Percentiles rank a stretch among this genome's conserved stretches.
Evolutionary conservation across 2,113 vertebrate species (phyloP).

Genomic region (Notarius quadriscutis): DNA sequence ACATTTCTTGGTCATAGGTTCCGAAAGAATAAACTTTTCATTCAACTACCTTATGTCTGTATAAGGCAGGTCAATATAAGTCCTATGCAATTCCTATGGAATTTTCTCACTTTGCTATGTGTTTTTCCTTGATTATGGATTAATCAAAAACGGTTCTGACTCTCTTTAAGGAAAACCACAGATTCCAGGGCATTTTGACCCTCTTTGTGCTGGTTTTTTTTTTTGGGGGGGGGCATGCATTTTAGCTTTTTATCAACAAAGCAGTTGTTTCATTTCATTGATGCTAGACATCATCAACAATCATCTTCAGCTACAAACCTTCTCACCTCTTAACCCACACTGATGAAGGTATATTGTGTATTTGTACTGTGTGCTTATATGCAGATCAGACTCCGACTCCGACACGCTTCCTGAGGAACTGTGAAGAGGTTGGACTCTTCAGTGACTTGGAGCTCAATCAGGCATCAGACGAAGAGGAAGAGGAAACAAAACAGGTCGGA

Average conservation of each 20-base stretch:
- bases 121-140: too few species aligned
- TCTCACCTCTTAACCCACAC: neutral
- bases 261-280: neutral
- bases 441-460: slow-evolving; percentile 94
- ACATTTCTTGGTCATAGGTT: neutral
- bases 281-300: neutral
- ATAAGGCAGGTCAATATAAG: neutral
- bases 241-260: neutral
- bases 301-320: too few species aligned
- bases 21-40: neutral
- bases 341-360: neutral
- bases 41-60: neutral
- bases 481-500: slow-evolving; percentile 88
- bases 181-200: neutral
- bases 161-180: too few species aligned
- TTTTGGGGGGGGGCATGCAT: neutral
- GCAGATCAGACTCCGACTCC: slow-evolving; percentile 96
- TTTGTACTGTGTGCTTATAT: slow-evolving; percentile 24
- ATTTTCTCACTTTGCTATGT: neutral
- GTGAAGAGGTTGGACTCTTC: slow-evolving; percentile 97
- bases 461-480: slow-evolving; percentile 81
- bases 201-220: neutral
- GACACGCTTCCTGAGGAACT: slow-evolving; percentile 95
- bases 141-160: too few species aligned
- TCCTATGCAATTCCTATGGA: neutral